These are phyloP conservation scores for Drosophila tanythrix DNA, from an alignment of 2,888 invertebrate genomes.

Conservation along the genomic window DNA sequence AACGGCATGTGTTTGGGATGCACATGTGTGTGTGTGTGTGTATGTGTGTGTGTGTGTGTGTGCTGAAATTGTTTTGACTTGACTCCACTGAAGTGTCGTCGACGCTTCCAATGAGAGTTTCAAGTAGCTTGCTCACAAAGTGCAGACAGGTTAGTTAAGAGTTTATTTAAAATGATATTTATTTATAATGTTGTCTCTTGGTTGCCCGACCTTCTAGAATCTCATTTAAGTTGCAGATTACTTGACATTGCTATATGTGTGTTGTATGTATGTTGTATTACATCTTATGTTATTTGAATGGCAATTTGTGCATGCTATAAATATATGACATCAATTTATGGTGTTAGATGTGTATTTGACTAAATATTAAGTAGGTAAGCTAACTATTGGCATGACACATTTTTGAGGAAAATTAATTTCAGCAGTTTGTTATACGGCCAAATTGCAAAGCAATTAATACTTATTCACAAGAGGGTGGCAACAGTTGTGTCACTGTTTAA, in stretches of 20 bases:
- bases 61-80: conserved; percentile 66
- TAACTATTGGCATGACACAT: conserved; percentile 29
- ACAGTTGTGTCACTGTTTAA: conserved; percentile 4
- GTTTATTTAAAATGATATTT: conserved; percentile 78
- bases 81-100: conserved; percentile 57
- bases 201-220: conserved; percentile 43
- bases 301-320: conserved; percentile 29
- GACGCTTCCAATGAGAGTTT: conserved; percentile 39
- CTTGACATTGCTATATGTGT: conserved; percentile 46
- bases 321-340: conserved; percentile 40
- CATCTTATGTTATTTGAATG: background rate
- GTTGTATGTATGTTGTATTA: conserved; percentile 12
- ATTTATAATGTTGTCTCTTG: conserved; percentile 73
- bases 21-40: conserved; percentile 21
- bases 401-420: conserved; percentile 57
- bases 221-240: conserved; percentile 79
- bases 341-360: conserved; percentile 21
- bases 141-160: conserved; percentile 78
- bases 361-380: conserved; percentile 42
- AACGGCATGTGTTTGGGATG: conserved; percentile 8
- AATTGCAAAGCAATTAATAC: conserved; percentile 19
- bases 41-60: conserved; percentile 8
- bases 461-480: conserved; percentile 29
- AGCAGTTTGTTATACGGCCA: conserved; percentile 9
- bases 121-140: conserved; percentile 61